phyloP scores from a whole-genome alignment of 2,113 vertebrate genomes.

The Regulus satrapa region DNA sequence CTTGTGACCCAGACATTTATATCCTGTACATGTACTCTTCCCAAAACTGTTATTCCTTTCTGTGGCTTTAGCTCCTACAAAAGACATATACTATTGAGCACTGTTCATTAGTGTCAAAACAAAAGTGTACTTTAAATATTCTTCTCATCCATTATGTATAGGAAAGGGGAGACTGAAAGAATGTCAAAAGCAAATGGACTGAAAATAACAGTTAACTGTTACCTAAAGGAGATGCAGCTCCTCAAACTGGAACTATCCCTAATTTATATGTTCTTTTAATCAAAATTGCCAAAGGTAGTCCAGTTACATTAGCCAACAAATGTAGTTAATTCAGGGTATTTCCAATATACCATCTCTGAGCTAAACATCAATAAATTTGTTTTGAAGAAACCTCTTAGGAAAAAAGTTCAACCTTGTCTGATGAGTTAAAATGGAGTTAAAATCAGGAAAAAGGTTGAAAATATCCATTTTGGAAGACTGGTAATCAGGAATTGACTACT shows the following conservation, averaged over 20 bases:
- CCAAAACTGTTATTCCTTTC: background rate
- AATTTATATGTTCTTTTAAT: background rate
- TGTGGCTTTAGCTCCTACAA: background rate
- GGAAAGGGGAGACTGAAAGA: background rate
- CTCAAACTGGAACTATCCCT: background rate
- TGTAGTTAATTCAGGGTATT: background rate
- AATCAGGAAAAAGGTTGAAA: background rate
- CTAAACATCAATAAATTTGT: background rate
- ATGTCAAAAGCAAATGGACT: background rate
- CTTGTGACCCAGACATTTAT: background rate
- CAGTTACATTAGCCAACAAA: background rate
- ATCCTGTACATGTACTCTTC: background rate
- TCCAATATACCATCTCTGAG: background rate
- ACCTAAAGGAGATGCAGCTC: background rate
- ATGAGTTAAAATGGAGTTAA: background rate
- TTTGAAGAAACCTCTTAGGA: background rate
- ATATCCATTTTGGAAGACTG: background rate
- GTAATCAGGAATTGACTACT: background rate
- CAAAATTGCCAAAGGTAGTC: background rate
- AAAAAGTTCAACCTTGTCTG: background rate
- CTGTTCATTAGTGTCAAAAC: conserved; percentile 24
- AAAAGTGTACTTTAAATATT: background rate
- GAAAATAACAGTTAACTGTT: background rate
- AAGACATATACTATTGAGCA: background rate
- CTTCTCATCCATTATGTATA: background rate